Evolutionary conservation across 1,140 invertebrate genomes (phyloP).

Genomic region (Sitodiplosis mosellana): DNA sequence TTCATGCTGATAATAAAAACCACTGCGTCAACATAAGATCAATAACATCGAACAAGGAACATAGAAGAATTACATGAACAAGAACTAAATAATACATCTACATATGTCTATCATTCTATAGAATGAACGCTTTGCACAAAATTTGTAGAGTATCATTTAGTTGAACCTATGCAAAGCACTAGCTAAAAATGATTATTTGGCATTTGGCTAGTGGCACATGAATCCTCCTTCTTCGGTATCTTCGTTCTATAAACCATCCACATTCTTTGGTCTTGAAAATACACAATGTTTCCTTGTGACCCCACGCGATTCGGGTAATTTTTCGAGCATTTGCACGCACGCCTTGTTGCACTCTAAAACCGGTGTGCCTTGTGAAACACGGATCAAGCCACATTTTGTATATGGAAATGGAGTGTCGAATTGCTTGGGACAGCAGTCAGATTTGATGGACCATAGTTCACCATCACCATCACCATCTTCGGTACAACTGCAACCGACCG

Average conservation of each 20-base stretch:
- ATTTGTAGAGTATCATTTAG: not conserved
- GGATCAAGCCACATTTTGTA: slow-evolving; percentile 37
- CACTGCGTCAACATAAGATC: too few relatives aligned
- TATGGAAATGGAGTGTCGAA: slow-evolving; percentile 50
- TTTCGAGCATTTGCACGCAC: slow-evolving; percentile 54
- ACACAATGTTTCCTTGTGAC: slow-evolving; percentile 51
- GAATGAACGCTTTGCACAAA: too few relatives aligned
- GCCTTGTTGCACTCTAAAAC: slow-evolving; percentile 86
- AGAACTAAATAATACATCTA: too few relatives aligned
- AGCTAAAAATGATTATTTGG: slow-evolving; percentile 9
- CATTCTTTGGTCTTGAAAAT: slow-evolving; percentile 77
- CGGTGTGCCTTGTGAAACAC: slow-evolving; percentile 54
- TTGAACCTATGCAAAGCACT: not conserved
- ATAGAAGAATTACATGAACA: too few relatives aligned
- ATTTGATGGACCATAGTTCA: slow-evolving; percentile 32
- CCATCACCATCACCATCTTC: slow-evolving; percentile 7
- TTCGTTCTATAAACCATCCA: slow-evolving; percentile 77
- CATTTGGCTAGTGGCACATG: slow-evolving; percentile 20
- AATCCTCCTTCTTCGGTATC: slow-evolving; percentile 9
- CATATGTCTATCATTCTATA: too few relatives aligned
- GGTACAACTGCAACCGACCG: slow-evolving; percentile 66
- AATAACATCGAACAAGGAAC: too few relatives aligned
- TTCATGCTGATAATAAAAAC: too few relatives aligned
- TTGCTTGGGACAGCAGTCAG: slow-evolving; percentile 41
- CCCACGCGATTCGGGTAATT: slow-evolving; percentile 69